phyloP scores from a whole-genome alignment of 2,113 vertebrate genomes.

The Sinocyclocheilus grahami region DNA sequence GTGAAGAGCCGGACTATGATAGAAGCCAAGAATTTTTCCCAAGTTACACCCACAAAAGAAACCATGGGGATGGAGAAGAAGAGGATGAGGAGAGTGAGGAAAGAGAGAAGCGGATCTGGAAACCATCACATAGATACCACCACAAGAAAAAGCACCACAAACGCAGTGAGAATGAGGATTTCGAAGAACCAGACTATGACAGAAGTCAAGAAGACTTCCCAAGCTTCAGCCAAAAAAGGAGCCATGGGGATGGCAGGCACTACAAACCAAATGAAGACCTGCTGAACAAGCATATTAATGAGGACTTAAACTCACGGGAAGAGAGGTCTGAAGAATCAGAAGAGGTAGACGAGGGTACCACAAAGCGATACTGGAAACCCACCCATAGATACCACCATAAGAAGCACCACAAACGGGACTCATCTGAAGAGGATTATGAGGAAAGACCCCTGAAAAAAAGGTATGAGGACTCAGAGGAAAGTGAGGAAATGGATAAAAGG shows the following conservation, averaged over 20 bases:
- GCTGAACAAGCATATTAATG: neutral
- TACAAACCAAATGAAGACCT: neutral
- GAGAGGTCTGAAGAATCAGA: slow-evolving; percentile 55
- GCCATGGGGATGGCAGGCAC: slow-evolving; percentile 10
- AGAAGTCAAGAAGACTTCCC: slow-evolving; percentile 64
- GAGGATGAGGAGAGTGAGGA: slow-evolving; percentile 12
- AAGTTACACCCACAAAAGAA: slow-evolving; percentile 45
- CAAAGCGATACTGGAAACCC: slow-evolving; percentile 48
- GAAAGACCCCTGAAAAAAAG: neutral
- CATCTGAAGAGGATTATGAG: slow-evolving; percentile 37
- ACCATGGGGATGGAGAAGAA: slow-evolving; percentile 6
- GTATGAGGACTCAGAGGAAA: slow-evolving; percentile 18
- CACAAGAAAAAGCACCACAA: slow-evolving; percentile 65
- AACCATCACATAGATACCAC: slow-evolving; percentile 64
- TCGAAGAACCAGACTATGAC: slow-evolving; percentile 58
- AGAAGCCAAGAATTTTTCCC: slow-evolving; percentile 63
- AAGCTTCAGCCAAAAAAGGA: slow-evolving; percentile 45
- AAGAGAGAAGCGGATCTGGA: slow-evolving; percentile 60
- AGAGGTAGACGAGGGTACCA: slow-evolving; percentile 49
- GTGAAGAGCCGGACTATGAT: slow-evolving; percentile 58
- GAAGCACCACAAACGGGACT: slow-evolving; percentile 45
- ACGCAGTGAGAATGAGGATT: slow-evolving; percentile 62
- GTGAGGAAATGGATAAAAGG: slow-evolving; percentile 49
- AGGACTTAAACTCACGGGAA: slow-evolving; percentile 11
- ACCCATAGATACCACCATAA: slow-evolving; percentile 49